These are phyloP conservation scores for Rhea pennata DNA, from an alignment of 2,113 vertebrate genomes.

Conservation along the genomic window DNA sequence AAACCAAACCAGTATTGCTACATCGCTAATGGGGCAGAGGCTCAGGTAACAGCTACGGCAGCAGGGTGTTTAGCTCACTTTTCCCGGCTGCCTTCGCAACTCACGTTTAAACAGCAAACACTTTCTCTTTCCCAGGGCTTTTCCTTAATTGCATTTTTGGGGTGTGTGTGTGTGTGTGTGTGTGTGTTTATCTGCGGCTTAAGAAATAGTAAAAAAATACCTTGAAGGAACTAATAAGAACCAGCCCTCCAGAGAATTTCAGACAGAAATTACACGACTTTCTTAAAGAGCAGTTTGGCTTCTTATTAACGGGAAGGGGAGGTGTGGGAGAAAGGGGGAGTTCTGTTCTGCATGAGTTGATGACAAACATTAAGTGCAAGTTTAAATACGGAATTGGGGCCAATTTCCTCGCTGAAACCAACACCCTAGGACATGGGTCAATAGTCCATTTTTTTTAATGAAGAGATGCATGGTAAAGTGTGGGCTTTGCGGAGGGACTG, in stretches of 20 bases:
- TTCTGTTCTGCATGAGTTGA: neutral
- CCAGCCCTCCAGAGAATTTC: neutral
- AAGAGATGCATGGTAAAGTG: neutral
- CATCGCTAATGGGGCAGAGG: neutral
- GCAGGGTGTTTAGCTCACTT: slow-evolving; percentile 21
- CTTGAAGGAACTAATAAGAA: slow-evolving; percentile 20
- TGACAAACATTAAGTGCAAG: neutral
- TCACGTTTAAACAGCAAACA: slow-evolving; percentile 22
- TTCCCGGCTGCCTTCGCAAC: slow-evolving; percentile 26
- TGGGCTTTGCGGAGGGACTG: neutral
- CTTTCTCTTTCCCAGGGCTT: slow-evolving; percentile 54
- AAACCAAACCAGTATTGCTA: slow-evolving; percentile 55
- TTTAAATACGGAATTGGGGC: neutral
- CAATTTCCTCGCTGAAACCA: neutral
- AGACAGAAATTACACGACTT: neutral
- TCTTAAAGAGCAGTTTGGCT: slow-evolving; percentile 8
- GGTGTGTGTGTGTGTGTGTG: neutral
- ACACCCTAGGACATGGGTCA: neutral
- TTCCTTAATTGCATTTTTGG: slow-evolving; percentile 35
- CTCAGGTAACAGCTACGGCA: slow-evolving; percentile 32
- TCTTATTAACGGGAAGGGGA: neutral
- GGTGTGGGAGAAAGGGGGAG: neutral
- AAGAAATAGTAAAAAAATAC: slow-evolving; percentile 19
- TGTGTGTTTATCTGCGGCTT: neutral
- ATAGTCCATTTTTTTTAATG: neutral